These are phyloP conservation scores for Clistopyga incitator DNA, from an alignment of 2,888 invertebrate genomes.

Conservation along the genomic window DNA sequence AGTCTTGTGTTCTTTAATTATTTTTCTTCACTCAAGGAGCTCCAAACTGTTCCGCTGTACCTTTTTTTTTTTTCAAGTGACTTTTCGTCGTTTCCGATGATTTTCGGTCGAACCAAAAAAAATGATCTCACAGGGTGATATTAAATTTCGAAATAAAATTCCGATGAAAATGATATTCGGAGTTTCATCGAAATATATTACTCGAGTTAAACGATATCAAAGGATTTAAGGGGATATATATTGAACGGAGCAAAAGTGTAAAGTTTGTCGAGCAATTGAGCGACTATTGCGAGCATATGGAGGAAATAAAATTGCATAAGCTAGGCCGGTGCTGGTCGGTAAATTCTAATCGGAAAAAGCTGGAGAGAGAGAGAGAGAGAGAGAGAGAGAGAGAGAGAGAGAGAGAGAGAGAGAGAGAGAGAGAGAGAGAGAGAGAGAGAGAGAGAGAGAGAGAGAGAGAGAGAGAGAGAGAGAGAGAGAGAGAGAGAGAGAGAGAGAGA, in stretches of 20 bases:
- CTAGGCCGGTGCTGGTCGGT: background rate
- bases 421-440: too few species aligned
- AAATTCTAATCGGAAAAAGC: slow-evolving; percentile 27
- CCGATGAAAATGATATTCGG: background rate
- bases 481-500: too few species aligned
- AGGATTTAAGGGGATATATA: background rate
- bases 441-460: too few species aligned
- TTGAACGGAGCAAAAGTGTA: background rate
- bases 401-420: too few species aligned
- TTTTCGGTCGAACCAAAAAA: too few species aligned
- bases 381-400: too few species aligned
- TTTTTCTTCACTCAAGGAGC: background rate
- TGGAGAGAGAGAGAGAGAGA: too few species aligned
- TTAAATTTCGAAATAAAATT: background rate
- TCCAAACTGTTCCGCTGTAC: too few species aligned
- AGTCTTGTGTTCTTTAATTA: background rate
- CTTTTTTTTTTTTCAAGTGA: too few species aligned
- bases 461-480: too few species aligned
- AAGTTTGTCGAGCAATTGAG: background rate
- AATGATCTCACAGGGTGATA: too few species aligned
- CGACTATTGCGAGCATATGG: background rate
- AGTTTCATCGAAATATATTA: background rate
- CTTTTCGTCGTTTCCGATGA: too few species aligned
- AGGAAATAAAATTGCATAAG: slow-evolving; percentile 32
- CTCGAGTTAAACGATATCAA: background rate